Evolutionary conservation across 2,113 vertebrate species (phyloP).

Genomic region (Furnarius figulus): DNA sequence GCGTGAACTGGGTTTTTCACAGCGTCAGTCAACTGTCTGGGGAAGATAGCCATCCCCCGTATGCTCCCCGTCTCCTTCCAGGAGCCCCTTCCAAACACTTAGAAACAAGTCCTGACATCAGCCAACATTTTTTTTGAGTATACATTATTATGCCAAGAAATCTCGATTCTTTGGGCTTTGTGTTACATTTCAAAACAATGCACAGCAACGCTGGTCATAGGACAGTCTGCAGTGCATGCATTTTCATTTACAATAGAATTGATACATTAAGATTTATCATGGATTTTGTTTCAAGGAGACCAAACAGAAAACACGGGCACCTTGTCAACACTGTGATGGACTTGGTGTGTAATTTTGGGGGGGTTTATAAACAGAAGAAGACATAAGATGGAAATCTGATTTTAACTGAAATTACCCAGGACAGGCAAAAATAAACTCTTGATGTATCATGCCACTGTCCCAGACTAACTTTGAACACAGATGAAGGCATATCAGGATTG

Average conservation of each 20-base stretch:
- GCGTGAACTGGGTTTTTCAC: constrained; percentile 38
- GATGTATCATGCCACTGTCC: neutral
- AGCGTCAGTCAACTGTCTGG: constrained; percentile 53
- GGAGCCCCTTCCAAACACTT: neutral
- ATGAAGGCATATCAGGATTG: neutral
- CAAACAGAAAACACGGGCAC: neutral
- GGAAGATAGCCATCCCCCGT: constrained; percentile 32
- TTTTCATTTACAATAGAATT: neutral
- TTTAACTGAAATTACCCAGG: neutral
- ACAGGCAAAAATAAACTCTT: neutral
- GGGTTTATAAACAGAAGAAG: neutral
- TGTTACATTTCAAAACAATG: neutral
- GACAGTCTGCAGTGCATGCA: neutral
- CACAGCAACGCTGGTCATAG: neutral
- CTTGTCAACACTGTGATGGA: neutral
- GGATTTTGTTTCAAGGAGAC: neutral
- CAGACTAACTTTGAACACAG: neutral
- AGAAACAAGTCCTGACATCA: constrained; percentile 21
- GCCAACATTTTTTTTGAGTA: neutral
- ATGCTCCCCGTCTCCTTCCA: constrained; percentile 3
- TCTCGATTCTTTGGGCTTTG: neutral
- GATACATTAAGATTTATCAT: neutral
- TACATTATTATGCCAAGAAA: neutral
- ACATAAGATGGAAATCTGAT: neutral
- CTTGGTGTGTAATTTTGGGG: neutral